Evolutionary conservation across 2,888 invertebrate species (phyloP).

Genomic region (Hybos culiciformis): DNA sequence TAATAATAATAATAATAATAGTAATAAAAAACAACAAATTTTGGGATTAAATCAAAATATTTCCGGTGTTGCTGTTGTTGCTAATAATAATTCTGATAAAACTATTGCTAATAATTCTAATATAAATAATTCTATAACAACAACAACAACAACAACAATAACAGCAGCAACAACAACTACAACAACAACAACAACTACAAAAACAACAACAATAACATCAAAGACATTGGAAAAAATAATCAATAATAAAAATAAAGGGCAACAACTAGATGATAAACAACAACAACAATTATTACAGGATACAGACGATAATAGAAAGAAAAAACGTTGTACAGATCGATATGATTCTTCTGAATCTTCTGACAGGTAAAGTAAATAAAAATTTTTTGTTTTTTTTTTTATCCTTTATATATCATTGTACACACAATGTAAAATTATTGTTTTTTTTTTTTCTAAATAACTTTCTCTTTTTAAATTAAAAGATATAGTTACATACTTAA

Average conservation of each 20-base stretch:
- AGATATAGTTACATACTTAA: too few relatives aligned
- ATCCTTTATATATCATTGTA: too few relatives aligned
- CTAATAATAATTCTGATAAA: neutral
- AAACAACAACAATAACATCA: constrained; percentile 1
- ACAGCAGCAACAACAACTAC: neutral
- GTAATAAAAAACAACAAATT: neutral
- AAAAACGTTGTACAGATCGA: constrained; percentile 76
- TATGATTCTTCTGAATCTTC: constrained; percentile 89
- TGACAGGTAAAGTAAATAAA: constrained; percentile 59
- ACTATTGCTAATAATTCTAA: neutral
- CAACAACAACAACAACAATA: constrained; percentile 7
- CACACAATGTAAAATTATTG: too few relatives aligned
- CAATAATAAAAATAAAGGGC: constrained; percentile 10
- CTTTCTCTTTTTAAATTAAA: too few relatives aligned
- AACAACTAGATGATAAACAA: constrained; percentile 8
- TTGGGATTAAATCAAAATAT: too few relatives aligned
- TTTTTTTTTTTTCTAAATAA: too few relatives aligned
- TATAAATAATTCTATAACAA: constrained; percentile 5
- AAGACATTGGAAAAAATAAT: constrained; percentile 1
- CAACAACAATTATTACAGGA: constrained; percentile 9
- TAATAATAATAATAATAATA: neutral
- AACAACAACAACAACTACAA: neutral
- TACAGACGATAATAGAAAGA: constrained; percentile 57
- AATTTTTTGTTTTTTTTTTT: too few relatives aligned
- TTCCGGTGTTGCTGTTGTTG: too few relatives aligned